Base-by-base conservation (phyloP, 2,113 vertebrate species). In the Mellivora capensis region DNA sequence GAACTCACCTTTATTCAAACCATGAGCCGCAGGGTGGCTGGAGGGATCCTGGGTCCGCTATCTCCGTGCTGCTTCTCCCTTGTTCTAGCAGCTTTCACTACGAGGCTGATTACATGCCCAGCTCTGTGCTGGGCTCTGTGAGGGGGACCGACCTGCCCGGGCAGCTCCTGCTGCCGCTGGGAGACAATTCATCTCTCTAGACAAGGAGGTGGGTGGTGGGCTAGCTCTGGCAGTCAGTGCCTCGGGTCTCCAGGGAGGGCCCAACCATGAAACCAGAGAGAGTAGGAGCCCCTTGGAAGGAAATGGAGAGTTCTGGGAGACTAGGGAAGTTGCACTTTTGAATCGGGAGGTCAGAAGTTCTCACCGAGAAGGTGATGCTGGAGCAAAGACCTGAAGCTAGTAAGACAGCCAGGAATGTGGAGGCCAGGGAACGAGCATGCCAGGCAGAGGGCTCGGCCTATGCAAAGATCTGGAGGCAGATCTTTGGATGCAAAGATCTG, bases 401-500 rank as follows among this genome's bases (percentile, higher is more conserved):
- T 7, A 54, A 52, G 39, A 39, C 18, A 64, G 17, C 0, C 6
- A 52, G 42, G 37, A 37, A 12, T 1, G 34, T n/a, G 81, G 77
- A 49, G 39, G 49, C 21, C 52, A 25, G 42, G 71, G 54, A 27
- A 42, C 12, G 76, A 34, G 15, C 23, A 2, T 37, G n/a, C 29
- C 21, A 37, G 83, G 49, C 15, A 54, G 61, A 31, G n/a, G 39
- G 13, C 47, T 42, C n/a, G 7, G 74, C 29, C 0, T 61, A 61
- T 80, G 67, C 62, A 92, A 81, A 97, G 89, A 71, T 71, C 89
- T 64, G 49, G 92, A 10, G 69, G 31, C 20, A 27, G 87, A n/a
- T n/a, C n/a, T n/a, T n/a, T n/a, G n/a, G n/a, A 61, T 80, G 67
- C 62, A 92, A 81, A 97, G 89, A 71, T 71, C 89, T 64, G 49